Conservation (phyloP, 2,888 invertebrate genomes). For the Ophioninae sp. region DNA sequence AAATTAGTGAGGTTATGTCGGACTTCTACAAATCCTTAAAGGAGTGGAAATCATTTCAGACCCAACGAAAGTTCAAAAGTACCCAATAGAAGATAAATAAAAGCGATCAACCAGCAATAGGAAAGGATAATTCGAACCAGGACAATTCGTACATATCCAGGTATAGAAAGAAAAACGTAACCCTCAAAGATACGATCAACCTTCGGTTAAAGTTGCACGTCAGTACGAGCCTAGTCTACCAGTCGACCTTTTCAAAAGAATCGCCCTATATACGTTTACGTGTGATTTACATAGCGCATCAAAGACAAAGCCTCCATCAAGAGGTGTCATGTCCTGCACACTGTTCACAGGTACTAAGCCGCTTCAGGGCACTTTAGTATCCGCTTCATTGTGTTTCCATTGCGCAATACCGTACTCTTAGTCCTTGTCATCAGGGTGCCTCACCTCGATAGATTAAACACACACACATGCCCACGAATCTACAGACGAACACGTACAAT, state of each 20-base stretch:
- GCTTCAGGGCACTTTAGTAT: constrained; percentile 43
- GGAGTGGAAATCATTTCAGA: too few species aligned
- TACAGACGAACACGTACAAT: not conserved
- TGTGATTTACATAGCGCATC: constrained; percentile 10
- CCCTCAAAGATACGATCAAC: not conserved
- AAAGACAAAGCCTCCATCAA: constrained; percentile 13
- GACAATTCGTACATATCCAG: too few species aligned
- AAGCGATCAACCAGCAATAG: too few species aligned
- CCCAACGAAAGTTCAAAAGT: too few species aligned
- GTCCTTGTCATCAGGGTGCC: constrained; percentile 28
- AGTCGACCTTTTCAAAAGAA: not conserved
- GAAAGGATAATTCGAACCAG: too few species aligned
- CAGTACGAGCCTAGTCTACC: not conserved
- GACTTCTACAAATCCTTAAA: too few species aligned
- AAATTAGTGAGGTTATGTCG: too few species aligned
- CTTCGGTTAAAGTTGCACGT: not conserved
- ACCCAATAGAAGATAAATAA: too few species aligned
- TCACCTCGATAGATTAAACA: constrained; percentile 34
- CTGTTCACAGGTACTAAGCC: constrained; percentile 30
- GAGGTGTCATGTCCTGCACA: constrained; percentile 33
- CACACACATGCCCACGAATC: not conserved
- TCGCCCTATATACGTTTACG: not conserved
- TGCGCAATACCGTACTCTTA: constrained; percentile 36
- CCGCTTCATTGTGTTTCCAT: constrained; percentile 41
- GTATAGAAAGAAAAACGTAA: not conserved